Base-by-base conservation (phyloP, 2,888 invertebrate species). In the Hofmannophila pseudospretella region DNA sequence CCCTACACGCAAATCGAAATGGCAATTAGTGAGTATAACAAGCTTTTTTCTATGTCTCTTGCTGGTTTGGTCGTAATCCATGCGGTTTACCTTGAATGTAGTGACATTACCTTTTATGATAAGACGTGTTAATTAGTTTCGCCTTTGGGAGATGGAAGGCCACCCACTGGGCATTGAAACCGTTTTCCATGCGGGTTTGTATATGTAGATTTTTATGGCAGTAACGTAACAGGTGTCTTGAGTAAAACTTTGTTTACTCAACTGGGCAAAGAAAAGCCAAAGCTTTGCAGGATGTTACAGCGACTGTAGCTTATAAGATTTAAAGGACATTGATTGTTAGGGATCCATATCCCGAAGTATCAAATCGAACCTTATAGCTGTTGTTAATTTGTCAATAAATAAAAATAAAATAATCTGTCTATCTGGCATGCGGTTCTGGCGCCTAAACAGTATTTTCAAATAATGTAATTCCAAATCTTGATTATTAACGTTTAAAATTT, bases 1-100 rank as follows among this genome's bases (percentile, higher is more conserved):
- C 74, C 92, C 93, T 23, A 89, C 92, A 41, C 89, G 95, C 45
- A 95, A 94, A 76, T 93, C 93, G 41, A 94, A 94, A 82, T 97
- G 97, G 97, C 95, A 93, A 71, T 90, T 95, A 90, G 96, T 95
- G 68, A 88, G 86, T 76, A 20, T 8, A 27, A 2, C 7, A 14
- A 36, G 26, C 20, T 20, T 10, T 8, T 7, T 13, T 22, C 14
- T 10, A 11, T 7, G n/a, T 31, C n/a, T 36, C n/a, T 19, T 25
- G 25, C 3, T 46, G 7, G 36, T 44, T 16, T 16, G 37, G 36
- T 47, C 38, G 38, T 46, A 42, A 47, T 47, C 41, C 47, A 54
- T 60, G 57, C 61, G 44, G 76, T 49, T 80, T 61, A 66, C 84
- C 85, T 84, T 84, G 81, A 73, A 53, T 50, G 30, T 41, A 49